Percentiles rank a stretch among this genome's conserved stretches.
phyloP scores from a whole-genome alignment of 1,140 invertebrate genomes.

The Musca domestica region DNA sequence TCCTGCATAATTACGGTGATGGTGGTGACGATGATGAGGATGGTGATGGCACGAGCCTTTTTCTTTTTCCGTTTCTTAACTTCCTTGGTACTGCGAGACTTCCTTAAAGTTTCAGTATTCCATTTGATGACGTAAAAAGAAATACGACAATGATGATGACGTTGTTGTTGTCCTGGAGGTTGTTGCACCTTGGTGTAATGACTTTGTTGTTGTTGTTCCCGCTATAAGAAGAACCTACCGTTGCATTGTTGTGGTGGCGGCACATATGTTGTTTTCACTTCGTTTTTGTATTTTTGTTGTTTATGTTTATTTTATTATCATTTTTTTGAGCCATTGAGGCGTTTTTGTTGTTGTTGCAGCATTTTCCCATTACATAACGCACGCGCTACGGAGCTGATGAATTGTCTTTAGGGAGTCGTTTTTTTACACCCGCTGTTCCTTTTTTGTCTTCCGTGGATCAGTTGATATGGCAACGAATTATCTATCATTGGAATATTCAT shows the following conservation, averaged over 20 bases:
- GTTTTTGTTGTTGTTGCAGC: slow-evolving; percentile 1
- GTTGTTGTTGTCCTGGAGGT: neutral
- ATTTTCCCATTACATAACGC: slow-evolving; percentile 6
- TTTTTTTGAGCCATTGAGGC: neutral
- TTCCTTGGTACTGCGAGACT: neutral
- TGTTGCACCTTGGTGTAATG: slow-evolving; percentile 10
- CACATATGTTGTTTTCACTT: too few species aligned
- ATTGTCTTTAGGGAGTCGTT: neutral
- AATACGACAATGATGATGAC: too few species aligned
- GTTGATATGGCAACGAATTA: too few species aligned
- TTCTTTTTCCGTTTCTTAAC: neutral
- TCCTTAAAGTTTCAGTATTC: neutral
- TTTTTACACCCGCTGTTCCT: slow-evolving; percentile 17
- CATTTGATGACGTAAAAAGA: neutral
- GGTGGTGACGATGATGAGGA: neutral
- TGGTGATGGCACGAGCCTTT: slow-evolving; percentile 17
- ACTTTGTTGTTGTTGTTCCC: neutral
- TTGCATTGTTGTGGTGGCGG: too few species aligned
- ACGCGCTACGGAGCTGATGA: neutral
- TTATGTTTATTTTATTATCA: neutral
- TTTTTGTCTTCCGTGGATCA: neutral
- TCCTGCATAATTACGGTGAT: slow-evolving; percentile 9
- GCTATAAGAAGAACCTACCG: neutral
- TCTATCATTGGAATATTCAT: too few species aligned
- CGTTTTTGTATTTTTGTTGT: too few species aligned